Percentiles rank a stretch among this genome's conserved stretches.
Conservation (phyloP, 2,797 vertebrate genomes). For the Aulostomus chinensis region DNA sequence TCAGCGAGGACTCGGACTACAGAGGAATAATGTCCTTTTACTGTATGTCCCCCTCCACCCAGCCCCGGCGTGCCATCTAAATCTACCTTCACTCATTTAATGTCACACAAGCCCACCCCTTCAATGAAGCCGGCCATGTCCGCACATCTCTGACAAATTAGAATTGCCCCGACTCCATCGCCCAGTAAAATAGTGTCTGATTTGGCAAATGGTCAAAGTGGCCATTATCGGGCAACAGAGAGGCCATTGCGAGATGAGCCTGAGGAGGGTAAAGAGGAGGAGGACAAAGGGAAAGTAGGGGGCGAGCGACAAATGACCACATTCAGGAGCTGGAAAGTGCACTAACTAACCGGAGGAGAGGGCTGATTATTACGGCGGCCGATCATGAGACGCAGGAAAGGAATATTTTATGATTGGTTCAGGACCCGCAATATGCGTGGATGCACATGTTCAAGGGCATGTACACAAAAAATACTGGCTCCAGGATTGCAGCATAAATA, state of each 20-base stretch:
- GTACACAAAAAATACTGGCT: constrained; percentile 1
- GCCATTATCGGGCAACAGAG: constrained; percentile 87
- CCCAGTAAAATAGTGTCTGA: constrained; percentile 85
- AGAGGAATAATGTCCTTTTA: constrained; percentile 85
- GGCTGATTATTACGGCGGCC: constrained; percentile 66
- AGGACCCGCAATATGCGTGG: background rate
- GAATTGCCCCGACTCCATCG: constrained; percentile 81
- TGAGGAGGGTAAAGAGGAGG: constrained; percentile 63
- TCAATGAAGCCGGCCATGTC: constrained; percentile 51
- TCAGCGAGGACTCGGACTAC: constrained; percentile 46
- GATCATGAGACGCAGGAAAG: constrained; percentile 60
- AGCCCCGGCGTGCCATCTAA: constrained; percentile 50
- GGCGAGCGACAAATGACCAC: constrained; percentile 73
- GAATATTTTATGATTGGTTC: constrained; percentile 8
- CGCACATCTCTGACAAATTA: constrained; percentile 84
- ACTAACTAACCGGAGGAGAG: constrained; percentile 75
- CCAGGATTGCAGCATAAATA: constrained; percentile 16
- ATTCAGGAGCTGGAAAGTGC: constrained; percentile 73
- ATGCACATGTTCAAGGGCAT: background rate
- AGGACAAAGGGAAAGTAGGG: constrained; percentile 56
- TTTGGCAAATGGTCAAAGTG: constrained; percentile 87
- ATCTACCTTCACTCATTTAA: constrained; percentile 67
- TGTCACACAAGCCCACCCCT: constrained; percentile 64
- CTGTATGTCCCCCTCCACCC: constrained; percentile 78
- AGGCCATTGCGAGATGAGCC: constrained; percentile 83